Percentiles rank a stretch among this genome's conserved stretches.
Evolutionary conservation across 2,888 invertebrate genomes (phyloP).

Genomic region (Hemicrepidius hirtus): DNA sequence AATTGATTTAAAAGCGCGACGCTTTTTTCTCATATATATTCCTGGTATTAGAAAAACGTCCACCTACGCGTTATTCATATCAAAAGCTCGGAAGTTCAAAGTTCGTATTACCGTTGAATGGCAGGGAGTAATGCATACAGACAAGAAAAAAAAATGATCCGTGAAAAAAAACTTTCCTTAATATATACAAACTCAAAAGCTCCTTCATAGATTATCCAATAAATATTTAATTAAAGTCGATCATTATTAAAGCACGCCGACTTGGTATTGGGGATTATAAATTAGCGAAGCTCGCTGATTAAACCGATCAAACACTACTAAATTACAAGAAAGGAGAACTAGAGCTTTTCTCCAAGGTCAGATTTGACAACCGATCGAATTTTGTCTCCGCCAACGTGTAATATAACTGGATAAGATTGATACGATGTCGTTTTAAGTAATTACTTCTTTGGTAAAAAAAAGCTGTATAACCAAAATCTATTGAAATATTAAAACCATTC

Average conservation of each 20-base stretch:
- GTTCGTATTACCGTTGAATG: neutral
- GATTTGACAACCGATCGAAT: neutral
- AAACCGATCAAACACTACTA: constrained; percentile 8
- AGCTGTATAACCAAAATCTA: neutral
- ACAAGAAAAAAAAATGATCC: neutral
- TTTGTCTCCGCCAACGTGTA: neutral
- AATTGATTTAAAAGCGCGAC: too few relatives aligned
- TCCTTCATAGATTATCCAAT: neutral
- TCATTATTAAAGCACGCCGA: constrained; percentile 3
- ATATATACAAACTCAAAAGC: neutral
- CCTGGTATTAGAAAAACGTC: neutral
- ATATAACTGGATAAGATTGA: neutral
- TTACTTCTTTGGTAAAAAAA: too few relatives aligned
- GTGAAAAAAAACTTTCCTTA: neutral
- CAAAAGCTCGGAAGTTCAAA: neutral
- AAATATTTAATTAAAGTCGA: constrained; percentile 18
- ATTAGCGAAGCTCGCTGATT: constrained; percentile 12
- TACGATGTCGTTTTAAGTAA: neutral
- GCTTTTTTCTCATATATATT: too few relatives aligned
- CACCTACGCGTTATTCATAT: constrained; percentile 1
- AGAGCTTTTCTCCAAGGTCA: neutral
- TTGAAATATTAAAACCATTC: neutral
- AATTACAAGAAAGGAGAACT: constrained; percentile 13
- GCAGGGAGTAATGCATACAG: neutral
- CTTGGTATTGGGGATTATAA: constrained; percentile 7